These are phyloP conservation scores for Callipepla californica DNA, from an alignment of 2,113 vertebrate genomes.

Conservation along the genomic window DNA sequence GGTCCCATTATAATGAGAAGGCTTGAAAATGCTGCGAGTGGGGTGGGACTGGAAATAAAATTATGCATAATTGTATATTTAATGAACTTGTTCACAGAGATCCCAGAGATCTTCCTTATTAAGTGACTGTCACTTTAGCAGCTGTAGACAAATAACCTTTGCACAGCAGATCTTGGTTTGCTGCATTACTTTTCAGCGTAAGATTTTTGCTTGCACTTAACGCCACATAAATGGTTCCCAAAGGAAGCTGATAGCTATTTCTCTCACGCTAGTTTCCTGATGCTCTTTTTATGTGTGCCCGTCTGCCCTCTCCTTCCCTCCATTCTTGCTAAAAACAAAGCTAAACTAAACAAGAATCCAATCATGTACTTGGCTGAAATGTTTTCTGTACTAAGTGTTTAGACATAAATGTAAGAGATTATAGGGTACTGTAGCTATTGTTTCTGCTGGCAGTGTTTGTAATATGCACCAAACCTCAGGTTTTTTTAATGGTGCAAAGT, in stretches of 20 bases:
- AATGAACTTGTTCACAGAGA: not conserved
- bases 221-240: constrained; percentile 21
- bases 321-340: not conserved
- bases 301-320: not conserved
- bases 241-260: constrained; percentile 15
- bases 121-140: constrained; percentile 47
- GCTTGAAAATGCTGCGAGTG: not conserved
- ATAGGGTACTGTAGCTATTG: not conserved
- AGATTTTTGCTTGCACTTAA: constrained; percentile 34
- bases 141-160: constrained; percentile 40
- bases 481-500: not conserved
- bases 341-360: not conserved
- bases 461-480: not conserved
- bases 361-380: not conserved
- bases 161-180: constrained; percentile 23
- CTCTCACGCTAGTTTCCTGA: constrained; percentile 45
- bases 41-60: not conserved
- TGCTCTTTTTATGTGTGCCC: not conserved
- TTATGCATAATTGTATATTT: not conserved
- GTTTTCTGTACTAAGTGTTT: not conserved
- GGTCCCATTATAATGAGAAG: not conserved
- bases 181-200: not conserved
- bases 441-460: not conserved
- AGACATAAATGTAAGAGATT: not conserved
- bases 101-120: constrained; percentile 33